A percentile compares a stretch with the other conserved stretches of the same genome.
These are phyloP conservation scores for Cavia porcellus DNA, from an alignment of 2,113 vertebrate species.

Conservation along the genomic window DNA sequence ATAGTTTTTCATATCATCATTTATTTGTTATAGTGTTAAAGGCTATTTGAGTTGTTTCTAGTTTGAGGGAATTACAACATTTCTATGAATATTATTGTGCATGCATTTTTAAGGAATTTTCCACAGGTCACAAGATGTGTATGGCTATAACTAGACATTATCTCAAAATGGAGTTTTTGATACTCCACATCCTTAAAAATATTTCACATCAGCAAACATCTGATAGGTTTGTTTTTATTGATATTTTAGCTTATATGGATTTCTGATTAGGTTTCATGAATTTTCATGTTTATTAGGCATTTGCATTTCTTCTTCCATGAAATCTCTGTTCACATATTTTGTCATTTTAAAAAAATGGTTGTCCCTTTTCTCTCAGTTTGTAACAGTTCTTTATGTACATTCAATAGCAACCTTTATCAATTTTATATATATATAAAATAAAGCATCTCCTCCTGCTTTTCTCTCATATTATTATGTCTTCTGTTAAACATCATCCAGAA, in stretches of 20 bases:
- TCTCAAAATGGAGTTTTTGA: conserved; percentile 20
- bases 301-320: conserved; percentile 54
- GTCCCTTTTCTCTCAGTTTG: not conserved
- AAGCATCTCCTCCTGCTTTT: not conserved
- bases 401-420: not conserved
- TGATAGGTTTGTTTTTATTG: not conserved
- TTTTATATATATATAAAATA: not conserved
- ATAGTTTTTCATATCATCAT: not conserved
- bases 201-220: not conserved
- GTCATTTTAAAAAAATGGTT: not conserved
- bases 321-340: conserved; percentile 17
- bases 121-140: not conserved
- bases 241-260: conserved; percentile 31
- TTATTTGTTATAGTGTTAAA: conserved; percentile 1
- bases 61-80: conserved; percentile 6
- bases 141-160: not conserved
- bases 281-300: conserved; percentile 12
- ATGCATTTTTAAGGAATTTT: not conserved
- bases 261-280: not conserved
- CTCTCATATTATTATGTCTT: not conserved
- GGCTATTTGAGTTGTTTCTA: conserved; percentile 5
- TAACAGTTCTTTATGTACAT: not conserved
- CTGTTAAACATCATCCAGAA: not conserved
- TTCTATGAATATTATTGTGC: not conserved
- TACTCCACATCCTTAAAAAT: conserved; percentile 43